Conservation (phyloP, 1,140 invertebrate species). For the Brachionus manjavacas region DNA sequence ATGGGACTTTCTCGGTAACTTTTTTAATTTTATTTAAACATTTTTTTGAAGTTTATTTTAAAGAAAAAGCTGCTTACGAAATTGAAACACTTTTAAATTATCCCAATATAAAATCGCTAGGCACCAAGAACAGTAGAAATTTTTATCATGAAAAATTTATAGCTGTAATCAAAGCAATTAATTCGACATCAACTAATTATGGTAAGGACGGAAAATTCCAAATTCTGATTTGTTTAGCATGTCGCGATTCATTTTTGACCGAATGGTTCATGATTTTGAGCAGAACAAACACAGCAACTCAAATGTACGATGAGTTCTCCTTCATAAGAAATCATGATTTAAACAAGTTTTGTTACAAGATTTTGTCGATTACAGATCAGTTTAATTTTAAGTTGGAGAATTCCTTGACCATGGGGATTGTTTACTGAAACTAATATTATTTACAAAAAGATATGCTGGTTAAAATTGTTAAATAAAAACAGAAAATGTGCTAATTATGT, state of each 20-base stretch:
- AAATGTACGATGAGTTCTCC: constrained; percentile 38
- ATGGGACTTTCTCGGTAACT: constrained; percentile 89
- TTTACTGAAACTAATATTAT: neutral
- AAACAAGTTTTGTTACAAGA: constrained; percentile 37
- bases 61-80: constrained; percentile 76
- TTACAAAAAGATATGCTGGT: neutral
- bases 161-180: constrained; percentile 66
- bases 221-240: constrained; percentile 81
- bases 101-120: constrained; percentile 49
- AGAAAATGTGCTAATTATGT: neutral
- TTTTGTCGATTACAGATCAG: constrained; percentile 25
- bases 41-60: constrained; percentile 49
- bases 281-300: constrained; percentile 7
- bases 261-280: constrained; percentile 39
- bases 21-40: constrained; percentile 43
- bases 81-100: constrained; percentile 64
- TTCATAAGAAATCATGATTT: constrained; percentile 30
- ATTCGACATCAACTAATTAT: constrained; percentile 72
- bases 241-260: neutral
- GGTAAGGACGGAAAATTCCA: constrained; percentile 98
- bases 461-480: neutral
- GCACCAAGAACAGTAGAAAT: constrained; percentile 47
- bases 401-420: constrained; percentile 34
- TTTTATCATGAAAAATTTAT: constrained; percentile 58
- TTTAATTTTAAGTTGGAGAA: constrained; percentile 40